Conservation (phyloP, 2,888 invertebrate genomes). For the Drosophila niveifrons region DNA sequence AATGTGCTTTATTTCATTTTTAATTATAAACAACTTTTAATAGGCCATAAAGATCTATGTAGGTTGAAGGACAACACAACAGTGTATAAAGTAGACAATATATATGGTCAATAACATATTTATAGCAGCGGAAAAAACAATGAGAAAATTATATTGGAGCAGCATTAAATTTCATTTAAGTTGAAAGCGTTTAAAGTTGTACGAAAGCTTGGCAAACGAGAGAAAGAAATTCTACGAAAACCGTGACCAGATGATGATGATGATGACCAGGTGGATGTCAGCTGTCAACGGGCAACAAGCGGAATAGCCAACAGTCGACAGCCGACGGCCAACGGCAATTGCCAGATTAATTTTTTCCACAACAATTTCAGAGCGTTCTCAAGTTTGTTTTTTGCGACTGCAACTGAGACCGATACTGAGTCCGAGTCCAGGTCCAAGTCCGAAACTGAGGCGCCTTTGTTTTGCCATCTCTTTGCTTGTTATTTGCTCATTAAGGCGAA, state of each 20-base stretch:
- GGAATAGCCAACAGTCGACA: slow-evolving; percentile 15
- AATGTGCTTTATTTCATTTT: not conserved
- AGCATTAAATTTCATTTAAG: not conserved
- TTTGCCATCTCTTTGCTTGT: slow-evolving; percentile 29
- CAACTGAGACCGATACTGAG: not conserved
- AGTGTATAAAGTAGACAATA: not conserved
- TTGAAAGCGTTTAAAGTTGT: not conserved
- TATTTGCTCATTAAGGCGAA: slow-evolving; percentile 31
- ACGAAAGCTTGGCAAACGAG: not conserved
- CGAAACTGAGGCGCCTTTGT: slow-evolving; percentile 25
- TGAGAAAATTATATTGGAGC: not conserved
- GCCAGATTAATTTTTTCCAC: slow-evolving; percentile 50
- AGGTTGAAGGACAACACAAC: not conserved
- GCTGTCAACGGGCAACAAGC: slow-evolving; percentile 29
- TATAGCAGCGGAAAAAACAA: not conserved
- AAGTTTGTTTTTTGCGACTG: slow-evolving; percentile 39
- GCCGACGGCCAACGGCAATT: slow-evolving; percentile 38
- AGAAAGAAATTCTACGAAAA: not conserved
- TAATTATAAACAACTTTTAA: not conserved
- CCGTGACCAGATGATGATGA: slow-evolving; percentile 28
- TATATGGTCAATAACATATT: not conserved
- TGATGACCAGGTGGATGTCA: slow-evolving; percentile 50
- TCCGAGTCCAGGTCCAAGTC: not conserved
- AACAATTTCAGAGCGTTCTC: slow-evolving; percentile 40
- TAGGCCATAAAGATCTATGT: not conserved